phyloP scores from a whole-genome alignment of 2,113 vertebrate genomes.

The Atractosteus spatula region DNA sequence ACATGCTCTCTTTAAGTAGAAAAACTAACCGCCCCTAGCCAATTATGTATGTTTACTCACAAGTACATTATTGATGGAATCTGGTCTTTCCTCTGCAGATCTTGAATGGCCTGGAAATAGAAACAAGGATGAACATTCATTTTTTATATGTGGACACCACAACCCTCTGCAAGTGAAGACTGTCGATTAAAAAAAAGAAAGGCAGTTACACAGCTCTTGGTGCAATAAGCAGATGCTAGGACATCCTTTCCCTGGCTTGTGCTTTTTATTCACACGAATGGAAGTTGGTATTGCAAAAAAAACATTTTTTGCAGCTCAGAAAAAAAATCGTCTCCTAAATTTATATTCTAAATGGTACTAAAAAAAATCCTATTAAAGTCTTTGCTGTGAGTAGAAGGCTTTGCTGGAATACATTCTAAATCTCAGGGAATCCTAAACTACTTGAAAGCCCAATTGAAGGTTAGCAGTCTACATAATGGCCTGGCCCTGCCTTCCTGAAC shows the following conservation, averaged over 20 bases:
- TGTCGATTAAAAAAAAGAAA: neutral
- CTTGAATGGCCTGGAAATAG: slow-evolving; percentile 84
- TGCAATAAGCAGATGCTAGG: too few relatives aligned
- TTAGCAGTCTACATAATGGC: neutral
- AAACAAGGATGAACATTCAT: slow-evolving; percentile 88
- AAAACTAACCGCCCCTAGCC: too few relatives aligned
- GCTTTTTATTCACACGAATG: too few relatives aligned
- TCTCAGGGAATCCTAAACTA: slow-evolving; percentile 6
- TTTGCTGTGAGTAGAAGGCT: neutral
- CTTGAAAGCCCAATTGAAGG: neutral
- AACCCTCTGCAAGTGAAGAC: slow-evolving; percentile 70
- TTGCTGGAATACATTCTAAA: neutral
- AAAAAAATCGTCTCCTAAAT: too few relatives aligned
- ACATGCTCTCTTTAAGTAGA: too few relatives aligned
- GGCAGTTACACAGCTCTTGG: too few relatives aligned
- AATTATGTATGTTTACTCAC: too few relatives aligned
- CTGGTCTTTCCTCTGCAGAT: slow-evolving; percentile 64
- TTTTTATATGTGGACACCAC: slow-evolving; percentile 82
- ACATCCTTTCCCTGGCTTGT: too few relatives aligned
- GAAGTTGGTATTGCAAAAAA: too few relatives aligned
- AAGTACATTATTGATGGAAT: too few relatives aligned
- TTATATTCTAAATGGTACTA: too few relatives aligned
- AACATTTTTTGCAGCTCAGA: too few relatives aligned
- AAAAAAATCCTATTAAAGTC: neutral
- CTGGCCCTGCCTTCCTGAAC: neutral